phyloP scores from a whole-genome alignment of 2,113 vertebrate genomes.

The Platysternon megacephalum region DNA sequence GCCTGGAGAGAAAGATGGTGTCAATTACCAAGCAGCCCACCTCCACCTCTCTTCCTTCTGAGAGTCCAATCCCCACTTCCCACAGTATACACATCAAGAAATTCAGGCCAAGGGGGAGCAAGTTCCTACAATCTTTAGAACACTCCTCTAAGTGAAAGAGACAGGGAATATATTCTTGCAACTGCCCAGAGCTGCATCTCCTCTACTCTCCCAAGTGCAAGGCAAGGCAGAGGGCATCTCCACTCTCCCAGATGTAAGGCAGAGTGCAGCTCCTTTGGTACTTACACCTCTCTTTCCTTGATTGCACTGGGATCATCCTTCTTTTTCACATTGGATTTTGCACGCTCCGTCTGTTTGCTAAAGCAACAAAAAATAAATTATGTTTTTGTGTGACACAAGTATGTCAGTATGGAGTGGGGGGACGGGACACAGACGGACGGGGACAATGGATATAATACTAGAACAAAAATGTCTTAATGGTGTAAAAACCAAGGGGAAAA shows the following conservation, averaged over 20 bases:
- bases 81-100: background rate
- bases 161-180: background rate
- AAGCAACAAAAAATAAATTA: conserved; percentile 32
- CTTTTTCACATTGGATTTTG: conserved; percentile 85
- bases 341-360: conserved; percentile 91
- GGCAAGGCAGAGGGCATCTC: background rate
- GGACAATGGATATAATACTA: background rate
- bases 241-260: background rate
- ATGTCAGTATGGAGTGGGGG: background rate
- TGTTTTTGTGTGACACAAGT: background rate
- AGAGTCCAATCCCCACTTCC: background rate
- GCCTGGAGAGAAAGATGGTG: background rate
- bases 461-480: background rate
- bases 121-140: background rate
- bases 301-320: conserved; percentile 90
- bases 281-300: conserved; percentile 93
- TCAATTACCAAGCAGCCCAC: fast-evolving
- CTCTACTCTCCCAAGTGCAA: background rate
- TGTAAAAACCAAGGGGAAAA: background rate
- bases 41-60: fast-evolving
- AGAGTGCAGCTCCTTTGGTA: conserved; percentile 12
- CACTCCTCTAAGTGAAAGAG: background rate
- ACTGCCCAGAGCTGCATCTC: background rate
- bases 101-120: background rate
- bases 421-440: background rate